Evolutionary conservation across 2,888 invertebrate species (phyloP).

Genomic region (Calameuta pallipes): DNA sequence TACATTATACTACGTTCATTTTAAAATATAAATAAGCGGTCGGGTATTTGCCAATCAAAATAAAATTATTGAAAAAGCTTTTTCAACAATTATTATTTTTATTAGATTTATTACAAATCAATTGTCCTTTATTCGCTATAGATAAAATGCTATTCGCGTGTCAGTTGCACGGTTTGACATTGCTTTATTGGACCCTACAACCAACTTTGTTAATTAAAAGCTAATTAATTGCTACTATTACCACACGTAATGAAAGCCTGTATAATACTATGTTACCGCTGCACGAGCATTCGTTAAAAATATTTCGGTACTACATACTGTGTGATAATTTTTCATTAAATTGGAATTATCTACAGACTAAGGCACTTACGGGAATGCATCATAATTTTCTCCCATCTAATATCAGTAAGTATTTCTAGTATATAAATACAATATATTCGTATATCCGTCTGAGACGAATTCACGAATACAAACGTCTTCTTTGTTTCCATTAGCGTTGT

Average conservation of each 20-base stretch:
- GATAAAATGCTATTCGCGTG: neutral
- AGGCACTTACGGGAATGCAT: conserved; percentile 13
- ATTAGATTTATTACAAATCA: neutral
- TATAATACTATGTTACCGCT: neutral
- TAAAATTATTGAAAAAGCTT: neutral
- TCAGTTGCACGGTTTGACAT: neutral
- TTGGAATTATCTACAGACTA: neutral
- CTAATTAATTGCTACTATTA: conserved; percentile 2
- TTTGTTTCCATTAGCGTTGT: conserved; percentile 7
- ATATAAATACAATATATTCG: neutral
- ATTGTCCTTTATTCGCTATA: neutral
- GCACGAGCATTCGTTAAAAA: neutral
- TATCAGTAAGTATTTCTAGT: neutral
- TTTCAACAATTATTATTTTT: neutral
- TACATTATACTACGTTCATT: no score
- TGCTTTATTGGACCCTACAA: conserved; percentile 36
- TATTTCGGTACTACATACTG: neutral
- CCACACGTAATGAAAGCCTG: neutral
- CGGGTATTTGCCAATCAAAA: neutral
- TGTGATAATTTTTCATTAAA: neutral
- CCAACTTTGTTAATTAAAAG: conserved; percentile 33
- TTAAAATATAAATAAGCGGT: neutral
- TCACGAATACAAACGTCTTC: neutral
- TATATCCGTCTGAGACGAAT: neutral
- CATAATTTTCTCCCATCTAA: neutral